Evolutionary conservation across 2,888 invertebrate genomes (phyloP).

Genomic region (Baccha elongata): DNA sequence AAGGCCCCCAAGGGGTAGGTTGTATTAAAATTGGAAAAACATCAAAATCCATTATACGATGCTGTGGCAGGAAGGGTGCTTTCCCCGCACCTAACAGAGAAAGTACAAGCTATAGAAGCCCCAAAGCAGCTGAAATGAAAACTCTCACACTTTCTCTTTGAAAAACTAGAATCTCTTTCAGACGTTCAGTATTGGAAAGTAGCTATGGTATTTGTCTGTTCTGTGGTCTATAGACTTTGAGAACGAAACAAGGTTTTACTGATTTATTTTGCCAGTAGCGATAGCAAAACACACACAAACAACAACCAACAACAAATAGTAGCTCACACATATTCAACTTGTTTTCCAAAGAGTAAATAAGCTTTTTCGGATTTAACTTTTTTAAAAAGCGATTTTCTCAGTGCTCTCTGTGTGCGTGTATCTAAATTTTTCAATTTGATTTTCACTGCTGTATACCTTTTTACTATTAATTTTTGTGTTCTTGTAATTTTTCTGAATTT

Average conservation of each 20-base stretch:
- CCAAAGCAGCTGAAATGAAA: neutral
- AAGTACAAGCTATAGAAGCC: conserved; percentile 5
- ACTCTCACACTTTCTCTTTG: conserved; percentile 15
- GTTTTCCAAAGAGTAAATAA: conserved; percentile 53
- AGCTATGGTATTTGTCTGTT: conserved; percentile 10
- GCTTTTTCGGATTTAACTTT: conserved; percentile 55
- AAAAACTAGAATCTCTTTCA: too few species aligned
- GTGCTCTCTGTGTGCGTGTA: conserved; percentile 40
- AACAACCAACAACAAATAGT: conserved; percentile 45
- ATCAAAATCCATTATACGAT: conserved; percentile 70
- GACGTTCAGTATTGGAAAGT: conserved; percentile 9
- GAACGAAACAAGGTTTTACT: conserved; percentile 60
- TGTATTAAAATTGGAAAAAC: conserved; percentile 67
- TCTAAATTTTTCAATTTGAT: conserved; percentile 61
- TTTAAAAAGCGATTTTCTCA: conserved; percentile 50
- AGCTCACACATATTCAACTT: conserved; percentile 38
- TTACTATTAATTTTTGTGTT: conserved; percentile 44
- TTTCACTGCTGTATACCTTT: conserved; percentile 70
- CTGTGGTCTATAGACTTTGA: conserved; percentile 51
- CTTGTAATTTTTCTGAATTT: conserved; percentile 13
- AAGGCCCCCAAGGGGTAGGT: conserved; percentile 15
- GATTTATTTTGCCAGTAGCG: conserved; percentile 63
- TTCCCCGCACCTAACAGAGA: conserved; percentile 19
- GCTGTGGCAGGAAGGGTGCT: conserved; percentile 17
- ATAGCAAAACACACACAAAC: conserved; percentile 36